Evolutionary conservation across 30 jellyfish, hydroid and myxozoan genomes (phyloP), one percentile per base, ranked within the genome.

Genomic region (Aurelia sp.): DNA sequence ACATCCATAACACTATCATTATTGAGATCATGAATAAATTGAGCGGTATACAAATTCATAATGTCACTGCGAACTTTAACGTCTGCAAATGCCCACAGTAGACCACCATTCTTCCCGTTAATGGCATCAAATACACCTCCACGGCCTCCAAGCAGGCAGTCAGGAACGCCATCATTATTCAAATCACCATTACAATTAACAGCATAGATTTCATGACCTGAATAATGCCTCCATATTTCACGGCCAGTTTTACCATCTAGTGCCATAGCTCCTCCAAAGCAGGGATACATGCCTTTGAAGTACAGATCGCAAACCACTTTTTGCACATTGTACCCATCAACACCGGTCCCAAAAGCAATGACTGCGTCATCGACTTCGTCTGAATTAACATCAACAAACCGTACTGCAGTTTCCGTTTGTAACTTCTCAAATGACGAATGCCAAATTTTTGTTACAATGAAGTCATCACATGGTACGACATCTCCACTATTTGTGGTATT

Each of bases 221-320:
- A 77, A 65, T 91, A 91, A 77, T 91, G 96, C 68, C 91, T 78
- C 97, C 97, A 91, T 17, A 91, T 55, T 66, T 85, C 93, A 18
- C 50, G 69, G 31, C 97, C 97, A 16, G 92, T 85, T 23, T 22
- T 50, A 13, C 97, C 97, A 58, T 91, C 90, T 11, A 73, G 44
- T 17, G 97, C 96, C 65, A 84, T 21, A 11, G 85, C 90, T 23
- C 97, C 97, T 2, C 97, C 97, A 63, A 84, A 91, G 79, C 97
- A 91, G 16, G 97, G 97, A 61, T 50, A 91, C 15, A 65, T 76
- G 11, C 91, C 86, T 47, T 76, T 76, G 61, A 72, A 91, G 58
- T 83, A 85, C 22, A 50, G 81, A 16, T 78, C 65, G 57, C 97
- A 91, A 18, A 84, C 96, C 19, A 64, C 65, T 17, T 59, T 67